A percentile compares a stretch with the other conserved stretches of the same genome.
phyloP scores from a whole-genome alignment of 2,888 invertebrate genomes.

The Gasteruption jaculator region DNA sequence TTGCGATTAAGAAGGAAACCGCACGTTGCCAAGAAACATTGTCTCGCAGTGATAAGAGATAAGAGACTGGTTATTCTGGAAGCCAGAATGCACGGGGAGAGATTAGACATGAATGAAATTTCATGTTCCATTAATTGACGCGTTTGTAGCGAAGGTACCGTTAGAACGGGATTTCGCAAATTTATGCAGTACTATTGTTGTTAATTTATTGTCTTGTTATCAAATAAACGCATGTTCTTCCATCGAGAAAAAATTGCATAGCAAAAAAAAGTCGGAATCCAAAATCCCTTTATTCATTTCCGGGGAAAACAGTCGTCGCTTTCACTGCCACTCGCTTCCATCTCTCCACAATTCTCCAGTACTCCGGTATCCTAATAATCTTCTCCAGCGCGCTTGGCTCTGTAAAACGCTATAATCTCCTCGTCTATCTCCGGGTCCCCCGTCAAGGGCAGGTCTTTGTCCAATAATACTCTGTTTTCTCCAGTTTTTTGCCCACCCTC shows the following conservation, averaged over 20 bases:
- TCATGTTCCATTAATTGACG: slow-evolving; percentile 28
- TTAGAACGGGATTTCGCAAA: too few species aligned
- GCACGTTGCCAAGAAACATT: slow-evolving; percentile 28
- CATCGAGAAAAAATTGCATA: too few species aligned
- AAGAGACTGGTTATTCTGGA: slow-evolving; percentile 48
- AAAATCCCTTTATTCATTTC: too few species aligned
- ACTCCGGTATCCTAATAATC: slow-evolving; percentile 22
- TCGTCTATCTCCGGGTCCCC: slow-evolving; percentile 54
- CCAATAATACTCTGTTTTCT: slow-evolving; percentile 34
- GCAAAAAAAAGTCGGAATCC: too few species aligned
- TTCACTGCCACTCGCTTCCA: too few species aligned
- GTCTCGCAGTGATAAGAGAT: slow-evolving; percentile 44
- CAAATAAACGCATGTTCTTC: too few species aligned
- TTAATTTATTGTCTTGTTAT: too few species aligned
- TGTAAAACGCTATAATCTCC: slow-evolving; percentile 53
- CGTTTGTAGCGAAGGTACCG: too few species aligned
- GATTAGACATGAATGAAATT: slow-evolving; percentile 36
- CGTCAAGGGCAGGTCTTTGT: slow-evolving; percentile 50
- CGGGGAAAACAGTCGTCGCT: too few species aligned
- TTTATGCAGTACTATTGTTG: too few species aligned
- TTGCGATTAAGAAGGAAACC: slow-evolving; percentile 41
- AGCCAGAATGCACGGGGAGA: slow-evolving; percentile 52
- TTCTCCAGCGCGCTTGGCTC: slow-evolving; percentile 33
- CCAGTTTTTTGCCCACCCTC: slow-evolving; percentile 12
- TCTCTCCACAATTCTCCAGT: too few species aligned